Evolutionary conservation across 2,113 vertebrate genomes (phyloP).

Genomic region (Aegotheles bennettii): DNA sequence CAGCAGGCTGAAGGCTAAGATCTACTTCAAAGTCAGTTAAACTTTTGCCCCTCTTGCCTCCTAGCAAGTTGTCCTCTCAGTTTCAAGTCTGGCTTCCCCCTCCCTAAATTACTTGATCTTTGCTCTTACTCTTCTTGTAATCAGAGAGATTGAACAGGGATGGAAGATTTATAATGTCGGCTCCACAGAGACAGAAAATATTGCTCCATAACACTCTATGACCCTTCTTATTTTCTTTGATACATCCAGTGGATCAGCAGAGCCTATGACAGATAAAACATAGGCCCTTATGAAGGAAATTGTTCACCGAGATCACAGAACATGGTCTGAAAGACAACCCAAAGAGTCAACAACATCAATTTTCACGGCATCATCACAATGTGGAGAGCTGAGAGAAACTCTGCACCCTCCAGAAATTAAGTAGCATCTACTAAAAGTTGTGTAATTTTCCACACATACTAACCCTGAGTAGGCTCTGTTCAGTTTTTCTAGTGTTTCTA

Average conservation of each 20-base stretch:
- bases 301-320: not conserved
- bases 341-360: not conserved
- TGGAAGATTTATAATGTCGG: not conserved
- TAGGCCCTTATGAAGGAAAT: not conserved
- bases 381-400: not conserved
- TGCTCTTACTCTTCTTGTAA: not conserved
- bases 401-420: not conserved
- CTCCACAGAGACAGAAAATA: not conserved
- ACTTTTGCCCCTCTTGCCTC: not conserved
- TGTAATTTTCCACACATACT: not conserved
- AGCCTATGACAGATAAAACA: not conserved
- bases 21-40: not conserved
- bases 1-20: accelerated
- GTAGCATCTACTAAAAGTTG: not conserved
- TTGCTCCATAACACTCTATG: not conserved
- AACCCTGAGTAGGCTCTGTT: not conserved
- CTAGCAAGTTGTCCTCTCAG: not conserved
- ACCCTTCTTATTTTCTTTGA: not conserved
- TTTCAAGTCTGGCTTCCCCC: not conserved
- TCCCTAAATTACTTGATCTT: accelerated
- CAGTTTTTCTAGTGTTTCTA: not conserved
- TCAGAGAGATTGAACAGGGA: not conserved
- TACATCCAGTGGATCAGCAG: not conserved
- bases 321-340: not conserved
- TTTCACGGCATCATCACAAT: not conserved